Evolutionary conservation across 2,888 invertebrate genomes (phyloP).

Genomic region (Ophion ventricosus): DNA sequence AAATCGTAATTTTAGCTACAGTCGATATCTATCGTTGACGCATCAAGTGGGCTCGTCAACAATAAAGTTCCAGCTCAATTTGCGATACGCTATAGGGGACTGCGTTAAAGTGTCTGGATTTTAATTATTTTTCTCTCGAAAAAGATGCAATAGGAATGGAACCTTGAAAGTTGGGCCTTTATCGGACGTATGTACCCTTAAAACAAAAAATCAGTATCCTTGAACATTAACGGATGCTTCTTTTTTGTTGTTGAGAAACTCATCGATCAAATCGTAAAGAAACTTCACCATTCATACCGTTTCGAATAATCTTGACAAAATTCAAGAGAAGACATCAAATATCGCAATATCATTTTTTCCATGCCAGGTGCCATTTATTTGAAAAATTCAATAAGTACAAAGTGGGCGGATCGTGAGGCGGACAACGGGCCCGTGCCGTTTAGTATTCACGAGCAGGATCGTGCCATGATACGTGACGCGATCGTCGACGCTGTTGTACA

Average conservation of each 20-base stretch:
- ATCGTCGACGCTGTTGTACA: slow-evolving; percentile 98
- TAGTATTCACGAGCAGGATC: slow-evolving; percentile 97
- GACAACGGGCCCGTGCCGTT: slow-evolving; percentile 91
- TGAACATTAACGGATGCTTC: neutral
- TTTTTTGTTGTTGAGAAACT: neutral
- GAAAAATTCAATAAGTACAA: slow-evolving; percentile 95
- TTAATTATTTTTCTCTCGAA: neutral
- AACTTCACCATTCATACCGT: too few species aligned
- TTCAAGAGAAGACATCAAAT: neutral
- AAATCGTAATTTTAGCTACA: neutral
- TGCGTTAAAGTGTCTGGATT: neutral
- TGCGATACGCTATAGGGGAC: neutral
- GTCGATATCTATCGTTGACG: neutral
- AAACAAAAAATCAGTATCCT: neutral
- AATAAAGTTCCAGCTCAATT: neutral
- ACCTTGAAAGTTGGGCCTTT: neutral
- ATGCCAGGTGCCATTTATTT: slow-evolving; percentile 93
- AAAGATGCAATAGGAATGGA: neutral
- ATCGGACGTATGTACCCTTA: neutral
- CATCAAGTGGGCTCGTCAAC: neutral
- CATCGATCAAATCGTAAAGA: neutral
- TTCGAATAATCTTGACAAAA: too few species aligned
- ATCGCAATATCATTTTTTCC: slow-evolving; percentile 20
- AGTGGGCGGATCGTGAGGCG: slow-evolving; percentile 94
- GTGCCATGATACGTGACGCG: slow-evolving; percentile 94